Evolutionary conservation across 2,888 invertebrate genomes (phyloP).

Genomic region (Gerosis bhagava): DNA sequence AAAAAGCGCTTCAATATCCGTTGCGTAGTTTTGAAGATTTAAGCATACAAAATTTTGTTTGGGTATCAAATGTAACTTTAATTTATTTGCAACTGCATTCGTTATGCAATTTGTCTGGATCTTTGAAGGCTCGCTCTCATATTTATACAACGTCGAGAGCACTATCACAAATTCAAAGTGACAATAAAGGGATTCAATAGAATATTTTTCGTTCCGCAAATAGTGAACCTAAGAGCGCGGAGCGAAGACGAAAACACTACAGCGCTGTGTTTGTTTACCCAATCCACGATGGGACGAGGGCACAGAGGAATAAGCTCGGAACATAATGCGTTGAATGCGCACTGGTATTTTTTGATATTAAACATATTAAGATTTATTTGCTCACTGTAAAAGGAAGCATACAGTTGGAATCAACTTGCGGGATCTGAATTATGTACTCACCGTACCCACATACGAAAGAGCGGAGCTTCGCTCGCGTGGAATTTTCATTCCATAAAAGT

Average conservation of each 20-base stretch:
- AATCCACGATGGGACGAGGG: constrained; percentile 34
- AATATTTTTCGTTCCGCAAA: constrained; percentile 42
- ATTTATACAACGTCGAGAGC: constrained; percentile 2
- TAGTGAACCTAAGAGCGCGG: constrained; percentile 38
- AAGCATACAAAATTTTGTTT: too few species aligned
- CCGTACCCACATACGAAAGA: too few species aligned
- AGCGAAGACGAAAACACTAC: constrained; percentile 30
- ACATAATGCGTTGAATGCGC: constrained; percentile 35
- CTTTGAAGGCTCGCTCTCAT: neutral
- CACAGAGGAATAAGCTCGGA: constrained; percentile 51
- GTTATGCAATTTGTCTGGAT: neutral
- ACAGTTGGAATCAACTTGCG: neutral
- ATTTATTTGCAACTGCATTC: neutral
- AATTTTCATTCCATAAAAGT: too few species aligned
- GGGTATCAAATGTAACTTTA: too few species aligned
- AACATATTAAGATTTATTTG: constrained; percentile 22
- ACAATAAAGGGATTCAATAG: constrained; percentile 38
- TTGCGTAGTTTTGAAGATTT: too few species aligned
- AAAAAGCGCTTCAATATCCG: too few species aligned
- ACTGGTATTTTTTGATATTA: constrained; percentile 24
- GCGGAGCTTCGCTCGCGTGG: too few species aligned
- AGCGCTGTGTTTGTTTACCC: constrained; percentile 48
- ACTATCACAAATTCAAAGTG: constrained; percentile 18
- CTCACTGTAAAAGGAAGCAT: constrained; percentile 3
- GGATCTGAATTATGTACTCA: too few species aligned